Conservation (phyloP, 92 coral and sea anemone genomes). For the Zoanthus gigantus region DNA sequence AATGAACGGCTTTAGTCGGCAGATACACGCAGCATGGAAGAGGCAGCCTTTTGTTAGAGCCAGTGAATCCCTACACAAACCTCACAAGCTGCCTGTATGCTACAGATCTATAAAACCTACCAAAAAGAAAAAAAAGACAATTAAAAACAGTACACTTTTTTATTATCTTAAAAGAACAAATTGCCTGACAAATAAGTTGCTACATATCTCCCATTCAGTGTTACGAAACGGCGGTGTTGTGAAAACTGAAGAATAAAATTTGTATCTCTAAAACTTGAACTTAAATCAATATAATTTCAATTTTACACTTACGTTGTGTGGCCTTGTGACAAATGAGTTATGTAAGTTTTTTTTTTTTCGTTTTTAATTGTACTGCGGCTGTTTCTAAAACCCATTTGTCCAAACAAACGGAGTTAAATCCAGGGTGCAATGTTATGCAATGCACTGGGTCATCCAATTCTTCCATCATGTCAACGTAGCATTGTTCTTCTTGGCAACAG, state of each 20-base stretch:
- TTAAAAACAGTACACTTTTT: neutral
- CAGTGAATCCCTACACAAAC: conserved; percentile 62
- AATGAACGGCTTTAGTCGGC: no score
- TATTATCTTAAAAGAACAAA: neutral
- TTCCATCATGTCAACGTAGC: conserved; percentile 58
- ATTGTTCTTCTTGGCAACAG: conserved; percentile 60
- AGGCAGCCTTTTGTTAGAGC: conserved; percentile 43
- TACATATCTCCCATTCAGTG: neutral
- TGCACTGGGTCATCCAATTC: conserved; percentile 37
- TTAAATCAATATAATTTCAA: no score
- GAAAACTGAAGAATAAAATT: neutral
- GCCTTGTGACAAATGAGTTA: conserved; percentile 51
- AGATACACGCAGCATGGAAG: neutral
- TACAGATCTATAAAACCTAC: conserved; percentile 70
- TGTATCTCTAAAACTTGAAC: neutral
- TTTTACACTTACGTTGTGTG: conserved; percentile 8
- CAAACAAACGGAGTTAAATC: conserved; percentile 62
- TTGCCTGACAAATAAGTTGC: neutral
- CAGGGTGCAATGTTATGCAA: conserved; percentile 68
- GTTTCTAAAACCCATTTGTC: conserved; percentile 68
- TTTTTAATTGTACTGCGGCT: conserved; percentile 57
- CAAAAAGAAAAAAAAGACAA: neutral
- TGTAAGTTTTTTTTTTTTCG: conserved; percentile 48
- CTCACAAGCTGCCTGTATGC: conserved; percentile 71
- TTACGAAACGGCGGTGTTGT: neutral